Evolutionary conservation across 2,113 vertebrate species (phyloP).

Genomic region (Dipodomys merriami): DNA sequence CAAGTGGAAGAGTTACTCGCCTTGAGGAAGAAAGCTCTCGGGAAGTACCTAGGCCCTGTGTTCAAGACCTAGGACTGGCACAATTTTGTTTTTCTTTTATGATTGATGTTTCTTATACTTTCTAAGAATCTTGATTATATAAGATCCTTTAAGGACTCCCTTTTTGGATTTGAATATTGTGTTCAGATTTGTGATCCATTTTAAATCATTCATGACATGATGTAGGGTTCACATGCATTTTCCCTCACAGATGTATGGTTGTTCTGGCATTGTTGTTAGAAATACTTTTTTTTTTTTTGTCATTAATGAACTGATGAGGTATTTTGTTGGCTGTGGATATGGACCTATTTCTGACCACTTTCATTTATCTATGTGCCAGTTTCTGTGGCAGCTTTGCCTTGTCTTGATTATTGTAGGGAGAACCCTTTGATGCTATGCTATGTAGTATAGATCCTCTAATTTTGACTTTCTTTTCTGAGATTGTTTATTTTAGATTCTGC

Average conservation of each 20-base stretch:
- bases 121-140: background rate
- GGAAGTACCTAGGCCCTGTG: too few relatives aligned
- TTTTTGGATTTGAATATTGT: background rate
- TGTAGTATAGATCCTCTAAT: background rate
- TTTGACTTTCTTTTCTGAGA: background rate
- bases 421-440: too few relatives aligned
- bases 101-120: background rate
- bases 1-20: too few relatives aligned
- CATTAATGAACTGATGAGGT: background rate
- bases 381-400: background rate
- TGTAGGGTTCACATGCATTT: background rate
- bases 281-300: background rate
- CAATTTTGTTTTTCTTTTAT: background rate
- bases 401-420: background rate
- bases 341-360: background rate
- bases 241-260: background rate
- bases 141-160: background rate
- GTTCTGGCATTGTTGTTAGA: background rate
- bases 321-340: background rate
- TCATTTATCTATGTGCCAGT: background rate
- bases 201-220: background rate
- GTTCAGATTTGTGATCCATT: background rate
- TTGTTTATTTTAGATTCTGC: slow-evolving; percentile 10
- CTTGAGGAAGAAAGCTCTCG: too few relatives aligned
- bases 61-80: too few relatives aligned